phyloP scores from a whole-genome alignment of 1,140 invertebrate genomes.

The Pachypsylla venusta region DNA sequence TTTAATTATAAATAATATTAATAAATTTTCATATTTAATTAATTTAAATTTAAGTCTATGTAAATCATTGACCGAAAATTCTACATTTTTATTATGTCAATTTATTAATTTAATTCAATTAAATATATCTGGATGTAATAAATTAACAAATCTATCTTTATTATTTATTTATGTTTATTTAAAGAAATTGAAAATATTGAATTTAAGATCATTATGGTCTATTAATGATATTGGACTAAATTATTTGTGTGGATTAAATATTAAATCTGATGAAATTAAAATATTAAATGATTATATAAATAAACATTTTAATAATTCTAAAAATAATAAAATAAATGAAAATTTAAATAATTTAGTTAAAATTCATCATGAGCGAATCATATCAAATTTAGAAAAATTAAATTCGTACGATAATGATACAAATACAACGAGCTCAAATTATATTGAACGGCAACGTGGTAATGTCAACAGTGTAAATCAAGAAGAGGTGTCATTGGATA shows the following conservation, averaged over 20 bases:
- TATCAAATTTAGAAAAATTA: not conserved
- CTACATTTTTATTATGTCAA: conserved; percentile 65
- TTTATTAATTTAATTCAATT: conserved; percentile 69
- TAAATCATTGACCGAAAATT: conserved; percentile 83
- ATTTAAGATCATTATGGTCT: conserved; percentile 80
- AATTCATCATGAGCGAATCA: no score
- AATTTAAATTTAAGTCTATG: conserved; percentile 78
- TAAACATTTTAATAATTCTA: not conserved
- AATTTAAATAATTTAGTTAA: not conserved
- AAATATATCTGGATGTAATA: conserved; percentile 78
- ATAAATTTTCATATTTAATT: conserved; percentile 59
- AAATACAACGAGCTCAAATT: not conserved
- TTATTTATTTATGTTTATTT: conserved; percentile 71
- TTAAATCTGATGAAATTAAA: conserved; percentile 38
- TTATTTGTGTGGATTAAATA: conserved; percentile 60
- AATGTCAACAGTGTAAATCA: no score
- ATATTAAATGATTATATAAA: not conserved
- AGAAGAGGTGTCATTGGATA: no score
- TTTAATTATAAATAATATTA: conserved; percentile 41
- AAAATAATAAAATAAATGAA: not conserved
- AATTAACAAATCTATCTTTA: conserved; percentile 75
- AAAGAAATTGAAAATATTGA: conserved; percentile 63
- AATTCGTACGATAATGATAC: not conserved
- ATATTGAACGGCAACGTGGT: no score
- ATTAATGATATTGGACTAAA: conserved; percentile 79